Evolutionary conservation across 1,140 invertebrate species (phyloP), one percentile per base, ranked within the genome.

Genomic region (Aphelinus atriplicis): DNA sequence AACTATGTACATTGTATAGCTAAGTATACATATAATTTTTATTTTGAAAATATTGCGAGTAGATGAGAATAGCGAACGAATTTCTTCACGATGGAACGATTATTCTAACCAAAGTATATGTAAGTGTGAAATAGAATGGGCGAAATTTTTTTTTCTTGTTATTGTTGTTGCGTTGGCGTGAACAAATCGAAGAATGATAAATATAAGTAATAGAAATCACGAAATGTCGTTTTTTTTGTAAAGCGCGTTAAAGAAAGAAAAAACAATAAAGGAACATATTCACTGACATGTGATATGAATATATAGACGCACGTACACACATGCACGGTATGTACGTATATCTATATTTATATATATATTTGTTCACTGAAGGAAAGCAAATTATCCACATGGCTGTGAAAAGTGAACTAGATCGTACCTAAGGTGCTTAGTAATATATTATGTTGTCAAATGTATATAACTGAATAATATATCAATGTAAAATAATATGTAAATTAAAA

Each of bases 381-480:
- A 87, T 86, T 86, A 83, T 88, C 84, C 81, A 85, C 86, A 86
- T 86, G 87, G 87, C 87, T 88, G 87, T 88, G 87, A 88, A 86
- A 87, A 88, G 85, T 87, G 86, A 88, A 88, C 86, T 87, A 86
- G 83, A 87, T 84, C 80, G 86, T 86, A 88, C 85, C 85, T 87
- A 87, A 87, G 86, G 85, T 87, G 86, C 86, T 88, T 86, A 85
- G 83, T 85, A 85, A 86, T 84, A 83, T 82, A 84, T 84, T 81
- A 83, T 80, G 78, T 84, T 84, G 82, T 84, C 79, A 85, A 86
- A 83, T 86, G 84, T 86, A 85, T 84, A 85, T 86, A 86, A 83
- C 74, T 83, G 80, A 86, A 84, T 82, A 84, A 86, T 86, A 85
- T 84, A 85, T 86, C 81, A 63, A 82, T 84, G 80, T 84, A 83